These are phyloP conservation scores for Pseudorhombus dupliciocellatus DNA, from an alignment of 2,113 vertebrate genomes.

Conservation along the genomic window DNA sequence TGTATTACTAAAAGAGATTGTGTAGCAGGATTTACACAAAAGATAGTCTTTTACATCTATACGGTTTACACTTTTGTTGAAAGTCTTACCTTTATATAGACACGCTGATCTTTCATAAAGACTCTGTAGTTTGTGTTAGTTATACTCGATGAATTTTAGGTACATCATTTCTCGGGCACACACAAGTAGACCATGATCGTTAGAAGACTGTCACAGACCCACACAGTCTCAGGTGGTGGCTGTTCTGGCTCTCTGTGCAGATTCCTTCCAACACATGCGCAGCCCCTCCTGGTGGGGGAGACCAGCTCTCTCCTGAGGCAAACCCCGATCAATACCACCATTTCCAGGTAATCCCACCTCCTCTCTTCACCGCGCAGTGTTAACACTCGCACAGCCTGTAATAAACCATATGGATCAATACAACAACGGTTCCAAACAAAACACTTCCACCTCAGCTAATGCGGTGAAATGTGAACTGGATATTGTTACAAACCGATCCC, in stretches of 20 bases:
- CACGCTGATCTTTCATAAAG: background rate
- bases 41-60: background rate
- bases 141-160: background rate
- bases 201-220: conserved; percentile 21
- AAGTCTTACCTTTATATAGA: background rate
- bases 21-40: background rate
- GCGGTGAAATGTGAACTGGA: conserved; percentile 50
- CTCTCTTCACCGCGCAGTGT: background rate
- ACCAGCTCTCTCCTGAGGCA: conserved; percentile 55
- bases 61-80: no score
- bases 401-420: conserved; percentile 74
- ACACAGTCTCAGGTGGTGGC: conserved; percentile 15
- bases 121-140: background rate
- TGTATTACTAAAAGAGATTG: background rate
- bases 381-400: conserved; percentile 56
- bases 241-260: conserved; percentile 15
- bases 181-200: no score
- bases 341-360: conserved; percentile 71
- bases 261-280: conserved; percentile 21
- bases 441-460: conserved; percentile 60
- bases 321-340: conserved; percentile 65
- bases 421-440: conserved; percentile 55
- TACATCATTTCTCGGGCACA: background rate
- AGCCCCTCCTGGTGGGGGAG: conserved; percentile 35
- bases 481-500: conserved; percentile 50